Base-by-base conservation (phyloP, 2,888 invertebrate genomes). In the Melipona beecheii region DNA sequence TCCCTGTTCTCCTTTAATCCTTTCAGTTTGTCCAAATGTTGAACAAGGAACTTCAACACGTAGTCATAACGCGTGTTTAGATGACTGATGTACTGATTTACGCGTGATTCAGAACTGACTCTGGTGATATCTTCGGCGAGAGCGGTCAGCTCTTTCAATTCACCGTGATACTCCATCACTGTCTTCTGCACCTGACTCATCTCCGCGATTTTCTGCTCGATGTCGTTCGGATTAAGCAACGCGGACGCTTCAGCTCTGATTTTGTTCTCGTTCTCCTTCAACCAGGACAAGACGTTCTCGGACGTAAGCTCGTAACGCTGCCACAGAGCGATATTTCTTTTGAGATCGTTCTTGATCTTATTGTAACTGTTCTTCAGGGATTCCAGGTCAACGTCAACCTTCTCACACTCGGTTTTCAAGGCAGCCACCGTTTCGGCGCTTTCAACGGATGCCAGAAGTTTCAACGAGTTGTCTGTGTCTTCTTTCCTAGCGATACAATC, bases 51-150 rank as follows among this genome's bases (percentile, higher is more conserved):
- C 92, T 97, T 98, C 0, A 95, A 95, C 1, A 98, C 96, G 0
- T 97, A 96, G 93, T 97, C 97, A 93, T 97, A 97, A 87, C 98
- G 96, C 19, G 96, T 96, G 5, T 96, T 96, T 78, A 98, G 95
- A 92, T 98, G 98, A 75, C 96, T 96, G 0, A 97, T 97, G 92
- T 97, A 97, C 92, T 98, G 98, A 2, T 96, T 96, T 21, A 98
- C 97, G 65, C 98, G 96, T 0, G 97, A 97, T 92, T 98, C 98
- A 0, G 98, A 97, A 93, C 97, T 97, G 91, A 97, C 96, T 81
- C 96, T 96, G 52, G 97, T 95, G 64, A 99, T 96, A 87, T 96
- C 96, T 75, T 97, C 96, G 2, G 97, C 97, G 5, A 97, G 95
- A 50, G 95, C 95, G 21, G 96, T 95, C 31, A 98, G 94, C 83